Percentiles rank a stretch among this genome's conserved stretches.
Conservation (phyloP, 2,113 vertebrate species). For the Lutjanus erythropterus region DNA sequence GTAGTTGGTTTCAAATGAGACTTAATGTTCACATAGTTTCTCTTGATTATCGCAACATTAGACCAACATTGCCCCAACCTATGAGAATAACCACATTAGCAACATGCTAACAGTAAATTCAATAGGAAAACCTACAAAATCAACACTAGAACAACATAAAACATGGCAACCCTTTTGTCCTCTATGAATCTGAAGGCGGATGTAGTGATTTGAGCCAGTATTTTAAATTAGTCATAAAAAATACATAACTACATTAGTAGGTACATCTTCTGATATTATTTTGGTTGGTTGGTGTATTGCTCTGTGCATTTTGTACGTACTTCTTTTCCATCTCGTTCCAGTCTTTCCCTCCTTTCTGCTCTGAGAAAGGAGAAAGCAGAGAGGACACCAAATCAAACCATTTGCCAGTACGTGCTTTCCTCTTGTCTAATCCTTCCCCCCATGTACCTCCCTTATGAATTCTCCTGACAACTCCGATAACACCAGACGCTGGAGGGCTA, state of each 20-base stretch:
- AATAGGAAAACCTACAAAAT: too few relatives aligned
- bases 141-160: too few relatives aligned
- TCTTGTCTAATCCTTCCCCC: constrained; percentile 44
- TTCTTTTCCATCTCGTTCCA: not conserved
- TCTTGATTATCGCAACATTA: too few relatives aligned
- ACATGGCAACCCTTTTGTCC: too few relatives aligned
- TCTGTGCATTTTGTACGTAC: not conserved
- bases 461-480: constrained; percentile 62
- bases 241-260: not conserved
- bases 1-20: too few relatives aligned
- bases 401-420: constrained; percentile 38
- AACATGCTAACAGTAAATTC: too few relatives aligned
- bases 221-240: too few relatives aligned
- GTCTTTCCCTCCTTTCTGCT: constrained; percentile 20
- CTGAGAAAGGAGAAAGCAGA: constrained; percentile 34
- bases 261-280: not conserved
- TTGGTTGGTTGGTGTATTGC: not conserved
- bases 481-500: constrained; percentile 37
- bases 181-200: too few relatives aligned
- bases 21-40: too few relatives aligned
- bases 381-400: constrained; percentile 50
- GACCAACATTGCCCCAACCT: too few relatives aligned
- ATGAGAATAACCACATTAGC: too few relatives aligned
- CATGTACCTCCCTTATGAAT: constrained; percentile 47
- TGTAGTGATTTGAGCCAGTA: too few relatives aligned